These are phyloP conservation scores for Eupleurogrammus muticus DNA, from an alignment of 2,797 vertebrate species.

Conservation along the genomic window DNA sequence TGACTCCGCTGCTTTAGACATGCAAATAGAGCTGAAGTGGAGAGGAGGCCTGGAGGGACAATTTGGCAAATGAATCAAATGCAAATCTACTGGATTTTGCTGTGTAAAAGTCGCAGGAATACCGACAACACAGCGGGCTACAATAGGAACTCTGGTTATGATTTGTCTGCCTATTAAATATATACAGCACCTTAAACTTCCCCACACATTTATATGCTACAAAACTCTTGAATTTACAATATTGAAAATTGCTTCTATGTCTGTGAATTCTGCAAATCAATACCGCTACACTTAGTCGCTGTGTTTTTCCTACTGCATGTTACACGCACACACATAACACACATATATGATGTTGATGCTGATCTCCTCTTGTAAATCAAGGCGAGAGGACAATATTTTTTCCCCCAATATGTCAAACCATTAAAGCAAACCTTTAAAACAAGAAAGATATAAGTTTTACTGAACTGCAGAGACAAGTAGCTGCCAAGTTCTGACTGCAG, in stretches of 20 bases:
- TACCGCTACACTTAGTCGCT: too few relatives aligned
- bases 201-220: not conserved
- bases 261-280: too few relatives aligned
- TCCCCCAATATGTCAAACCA: not conserved
- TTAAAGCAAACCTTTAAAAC: not conserved
- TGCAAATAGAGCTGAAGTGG: conserved; percentile 75
- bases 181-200: not conserved
- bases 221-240: not conserved
- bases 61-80: conserved; percentile 66
- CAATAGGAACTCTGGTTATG: conserved; percentile 6
- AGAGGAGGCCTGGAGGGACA: conserved; percentile 64
- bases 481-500: too few relatives aligned
- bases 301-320: not conserved
- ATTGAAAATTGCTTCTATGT: not conserved
- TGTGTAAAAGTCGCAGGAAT: conserved; percentile 41
- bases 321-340: not conserved
- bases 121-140: conserved; percentile 3
- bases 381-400: not conserved
- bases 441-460: not conserved
- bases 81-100: conserved; percentile 45
- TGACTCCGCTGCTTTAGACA: conserved; percentile 76
- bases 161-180: not conserved
- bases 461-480: not conserved
- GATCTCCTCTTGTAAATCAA: not conserved
- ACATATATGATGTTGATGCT: not conserved